Evolutionary conservation across 2,113 vertebrate genomes (phyloP).

Genomic region (Alethe diademata): DNA sequence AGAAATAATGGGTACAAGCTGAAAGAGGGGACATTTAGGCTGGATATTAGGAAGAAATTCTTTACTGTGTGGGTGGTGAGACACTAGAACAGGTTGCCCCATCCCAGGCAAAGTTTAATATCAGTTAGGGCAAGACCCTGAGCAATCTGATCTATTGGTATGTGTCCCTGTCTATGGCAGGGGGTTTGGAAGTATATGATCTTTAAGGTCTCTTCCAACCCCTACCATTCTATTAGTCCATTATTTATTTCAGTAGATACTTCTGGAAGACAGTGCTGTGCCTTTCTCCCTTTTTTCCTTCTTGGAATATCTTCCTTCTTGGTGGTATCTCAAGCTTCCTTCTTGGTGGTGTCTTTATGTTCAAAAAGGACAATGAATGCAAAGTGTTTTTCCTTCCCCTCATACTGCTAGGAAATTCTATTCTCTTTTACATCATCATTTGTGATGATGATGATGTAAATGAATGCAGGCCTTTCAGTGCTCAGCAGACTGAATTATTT

Average conservation of each 20-base stretch:
- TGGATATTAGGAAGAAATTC: not conserved
- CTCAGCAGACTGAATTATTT: not conserved
- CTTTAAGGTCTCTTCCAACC: not conserved
- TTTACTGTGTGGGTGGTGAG: not conserved
- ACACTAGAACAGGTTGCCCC: not conserved
- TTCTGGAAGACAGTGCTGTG: not conserved
- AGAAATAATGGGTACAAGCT: not conserved
- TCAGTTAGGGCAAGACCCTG: not conserved
- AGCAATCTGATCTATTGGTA: not conserved
- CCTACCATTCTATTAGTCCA: not conserved
- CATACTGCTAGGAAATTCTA: not conserved
- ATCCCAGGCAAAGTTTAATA: not conserved
- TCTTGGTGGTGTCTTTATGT: not conserved
- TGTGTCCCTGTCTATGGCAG: not conserved
- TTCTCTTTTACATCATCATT: accelerated
- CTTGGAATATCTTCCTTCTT: not conserved
- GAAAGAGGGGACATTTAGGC: not conserved
- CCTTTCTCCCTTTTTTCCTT: not conserved
- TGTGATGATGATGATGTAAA: no score
- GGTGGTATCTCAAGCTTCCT: not conserved
- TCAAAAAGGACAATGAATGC: not conserved
- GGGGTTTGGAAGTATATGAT: not conserved
- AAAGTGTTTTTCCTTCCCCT: not conserved
- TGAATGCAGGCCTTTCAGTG: not conserved
- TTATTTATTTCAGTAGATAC: not conserved